Conservation (phyloP, 2,113 vertebrate genomes). For the Miniopterus natalensis region DNA sequence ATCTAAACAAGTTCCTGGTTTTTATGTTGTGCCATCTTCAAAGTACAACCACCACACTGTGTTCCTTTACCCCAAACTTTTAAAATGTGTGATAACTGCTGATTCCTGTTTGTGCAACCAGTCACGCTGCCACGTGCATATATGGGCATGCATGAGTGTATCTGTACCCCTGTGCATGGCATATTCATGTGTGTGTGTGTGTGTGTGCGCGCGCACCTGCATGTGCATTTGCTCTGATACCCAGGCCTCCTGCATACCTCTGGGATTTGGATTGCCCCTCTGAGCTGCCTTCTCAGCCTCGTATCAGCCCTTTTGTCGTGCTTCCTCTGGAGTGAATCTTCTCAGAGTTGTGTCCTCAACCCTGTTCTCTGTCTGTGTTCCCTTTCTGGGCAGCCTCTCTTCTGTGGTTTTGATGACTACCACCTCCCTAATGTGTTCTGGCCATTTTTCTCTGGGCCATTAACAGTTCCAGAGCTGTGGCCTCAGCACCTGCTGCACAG, state of each 20-base stretch:
- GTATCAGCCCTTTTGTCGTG: background rate
- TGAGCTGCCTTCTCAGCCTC: background rate
- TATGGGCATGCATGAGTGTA: background rate
- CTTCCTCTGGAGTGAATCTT: constrained; percentile 7
- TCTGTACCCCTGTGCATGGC: background rate
- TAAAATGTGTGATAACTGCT: background rate
- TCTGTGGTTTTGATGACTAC: background rate
- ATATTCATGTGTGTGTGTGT: background rate
- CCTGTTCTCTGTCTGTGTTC: constrained; percentile 13
- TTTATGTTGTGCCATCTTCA: background rate
- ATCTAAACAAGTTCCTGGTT: background rate
- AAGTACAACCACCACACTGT: background rate
- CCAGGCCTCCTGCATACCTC: background rate
- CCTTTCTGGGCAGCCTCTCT: background rate
- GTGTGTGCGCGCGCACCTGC: background rate
- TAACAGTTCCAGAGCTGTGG: background rate
- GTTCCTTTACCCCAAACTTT: background rate
- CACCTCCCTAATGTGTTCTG: background rate
- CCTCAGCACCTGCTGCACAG: background rate
- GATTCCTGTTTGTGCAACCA: background rate
- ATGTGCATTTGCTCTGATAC: constrained; percentile 21
- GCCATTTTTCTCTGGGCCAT: background rate
- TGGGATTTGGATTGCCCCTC: background rate
- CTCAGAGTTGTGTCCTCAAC: background rate
- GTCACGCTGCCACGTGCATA: background rate